Base-by-base conservation (phyloP, 1,140 invertebrate genomes). In the Tachypleus tridentatus region DNA sequence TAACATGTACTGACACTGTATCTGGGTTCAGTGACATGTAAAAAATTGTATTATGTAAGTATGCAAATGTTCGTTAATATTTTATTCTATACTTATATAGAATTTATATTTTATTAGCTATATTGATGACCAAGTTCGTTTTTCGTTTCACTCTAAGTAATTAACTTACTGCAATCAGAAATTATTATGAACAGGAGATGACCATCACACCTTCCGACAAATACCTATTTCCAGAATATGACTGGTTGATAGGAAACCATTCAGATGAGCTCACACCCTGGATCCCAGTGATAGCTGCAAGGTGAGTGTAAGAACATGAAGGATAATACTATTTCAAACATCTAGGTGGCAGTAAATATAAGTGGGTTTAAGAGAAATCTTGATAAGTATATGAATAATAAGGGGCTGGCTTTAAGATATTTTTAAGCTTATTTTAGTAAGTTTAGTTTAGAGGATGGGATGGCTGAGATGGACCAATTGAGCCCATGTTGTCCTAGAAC, bases 231-330 rank as follows among this genome's bases (percentile, higher is more conserved):
- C 84, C 86, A 48, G 80, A 68, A n/a, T 68, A 65, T 68, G 90
- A 97, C 75, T 98, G 94, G 93, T 77, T 98, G 9, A 95, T 99
- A 76, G 96, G 97, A 57, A 99, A 99, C 81, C 97, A 99, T 80
- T 96, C 93, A 56, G 97, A 98, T 81, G 96, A 98, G 76, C 77
- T 99, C 5, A 97, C 95, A 50, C 94, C 96, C 5, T 99, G 96
- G 95, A 87, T 99, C 70, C 94, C 96, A 52, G 86, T 98, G 2
- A 86, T 98, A 64, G 88, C 94, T 53, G 84, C 89, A 0, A 83
- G 78, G 80, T 80, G 69, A 62, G 29, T 53, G 5, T 7, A 9
- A 51, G 59, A 9, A 50, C 54, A 63, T 7, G 63, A 29, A 47
- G 58, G 47, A 50, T 2, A 51, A 53, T 51, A 57, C 50, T 60